Base-by-base conservation (phyloP, 2,113 vertebrate genomes). In the Terrapene triunguis region DNA sequence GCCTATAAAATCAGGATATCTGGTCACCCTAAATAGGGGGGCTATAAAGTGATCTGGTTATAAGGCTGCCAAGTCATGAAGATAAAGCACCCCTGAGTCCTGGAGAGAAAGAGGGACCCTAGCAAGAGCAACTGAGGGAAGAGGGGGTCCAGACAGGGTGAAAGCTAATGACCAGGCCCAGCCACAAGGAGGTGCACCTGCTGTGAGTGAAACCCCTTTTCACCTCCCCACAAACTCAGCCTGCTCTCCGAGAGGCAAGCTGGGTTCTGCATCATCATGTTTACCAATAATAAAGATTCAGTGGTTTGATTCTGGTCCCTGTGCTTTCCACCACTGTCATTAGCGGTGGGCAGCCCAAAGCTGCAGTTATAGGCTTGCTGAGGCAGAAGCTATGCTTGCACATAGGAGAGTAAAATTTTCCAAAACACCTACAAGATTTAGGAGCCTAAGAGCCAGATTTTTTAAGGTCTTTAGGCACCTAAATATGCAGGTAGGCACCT, bases 401-500 rank as follows among this genome's bases (percentile, higher is more conserved):
- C 79, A 35, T 76, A 59, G 69, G 27, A 82, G 72, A n/a, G 53
- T 8, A 57, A 3, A 82, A 14, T 53, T 54, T 94, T 94, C 21
- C 55, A 72, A 81, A 76, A 93, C 95, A 50, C 5, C 84, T 62
- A 93, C 89, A 8, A 35, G 35, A 53, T 57, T 50, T 86, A 62
- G 55, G 92, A 95, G 62, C 53, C 90, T 91, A 87, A 74, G 8
- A 62, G 44, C 3, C 50, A 16, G 44, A 72, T 93, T 95, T 93
- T 48, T 4, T 84, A 53, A 86, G 19, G 44, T 74, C 17, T 94
- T 94, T 89, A 72, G n/a, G 69, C 69, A 74, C 50, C 80, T 55
- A 22, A 27, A 54, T 54, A 55, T 82, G 51, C 51, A 55, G 32
- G 11, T 51, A 80, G 12, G 35, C 21, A 24, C 74, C 87, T 89